A percentile compares a stretch with the other conserved stretches of the same genome.
phyloP scores from a whole-genome alignment of 2,113 vertebrate species.

The Anarrhichthys ocellatus region DNA sequence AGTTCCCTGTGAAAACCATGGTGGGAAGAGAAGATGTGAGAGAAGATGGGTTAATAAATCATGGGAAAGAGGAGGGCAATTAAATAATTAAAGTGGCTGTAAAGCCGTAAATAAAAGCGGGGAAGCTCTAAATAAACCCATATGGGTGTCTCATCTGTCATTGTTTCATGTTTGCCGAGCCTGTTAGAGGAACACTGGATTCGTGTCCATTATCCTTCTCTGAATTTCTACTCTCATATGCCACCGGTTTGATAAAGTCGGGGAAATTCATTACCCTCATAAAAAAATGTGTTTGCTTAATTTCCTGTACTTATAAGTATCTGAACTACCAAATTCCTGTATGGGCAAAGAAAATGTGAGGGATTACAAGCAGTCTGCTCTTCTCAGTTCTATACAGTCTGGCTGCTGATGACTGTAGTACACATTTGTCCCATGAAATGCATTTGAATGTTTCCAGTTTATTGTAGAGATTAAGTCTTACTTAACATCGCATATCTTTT shows the following conservation, averaged over 20 bases:
- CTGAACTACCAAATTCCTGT: neutral
- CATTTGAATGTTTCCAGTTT: neutral
- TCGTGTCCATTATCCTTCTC: neutral
- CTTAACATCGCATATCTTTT: neutral
- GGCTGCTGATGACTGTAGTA: neutral
- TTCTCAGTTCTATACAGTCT: neutral
- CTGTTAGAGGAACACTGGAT: neutral
- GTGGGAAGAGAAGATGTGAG: slow-evolving; percentile 47
- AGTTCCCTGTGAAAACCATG: slow-evolving; percentile 57
- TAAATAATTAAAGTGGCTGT: slow-evolving; percentile 27
- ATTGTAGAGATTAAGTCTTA: neutral
- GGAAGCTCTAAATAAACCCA: slow-evolving; percentile 46
- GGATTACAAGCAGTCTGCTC: neutral
- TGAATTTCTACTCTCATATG: neutral
- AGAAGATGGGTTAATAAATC: slow-evolving; percentile 35
- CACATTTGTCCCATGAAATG: neutral
- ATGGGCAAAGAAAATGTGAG: neutral
- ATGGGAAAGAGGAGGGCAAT: slow-evolving; percentile 31
- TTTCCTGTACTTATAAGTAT: slow-evolving; percentile 5
- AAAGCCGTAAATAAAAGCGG: slow-evolving; percentile 40
- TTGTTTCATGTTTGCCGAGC: neutral
- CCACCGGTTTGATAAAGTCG: slow-evolving; percentile 6
- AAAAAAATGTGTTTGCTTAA: neutral
- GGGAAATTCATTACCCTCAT: neutral
- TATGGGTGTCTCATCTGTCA: slow-evolving; percentile 8